Evolutionary conservation across 1,140 invertebrate genomes (phyloP).

Genomic region (Oppia nitens): DNA sequence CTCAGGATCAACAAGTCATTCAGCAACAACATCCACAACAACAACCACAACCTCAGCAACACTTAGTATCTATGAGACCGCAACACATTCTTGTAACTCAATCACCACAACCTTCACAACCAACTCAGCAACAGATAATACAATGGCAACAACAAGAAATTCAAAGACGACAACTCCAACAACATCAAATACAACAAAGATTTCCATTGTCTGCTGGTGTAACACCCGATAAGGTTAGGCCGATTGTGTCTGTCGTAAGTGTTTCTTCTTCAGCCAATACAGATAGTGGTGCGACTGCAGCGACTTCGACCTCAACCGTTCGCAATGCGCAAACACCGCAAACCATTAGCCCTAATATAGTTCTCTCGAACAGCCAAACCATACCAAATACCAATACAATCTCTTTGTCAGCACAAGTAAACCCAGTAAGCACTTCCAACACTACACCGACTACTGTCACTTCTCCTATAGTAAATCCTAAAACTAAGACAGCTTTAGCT

Average conservation of each 20-base stretch:
- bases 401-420: background rate
- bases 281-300: background rate
- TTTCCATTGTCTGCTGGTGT: background rate
- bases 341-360: background rate
- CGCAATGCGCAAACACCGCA: background rate
- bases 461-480: constrained; percentile 51
- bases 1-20: constrained; percentile 11
- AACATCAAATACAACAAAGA: constrained; percentile 12
- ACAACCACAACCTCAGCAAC: constrained; percentile 14
- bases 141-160: constrained; percentile 18
- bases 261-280: background rate
- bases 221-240: background rate
- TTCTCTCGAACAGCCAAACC: background rate
- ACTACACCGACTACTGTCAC: background rate
- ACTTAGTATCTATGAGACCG: background rate
- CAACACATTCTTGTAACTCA: background rate
- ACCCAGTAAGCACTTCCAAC: background rate
- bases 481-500: constrained; percentile 85
- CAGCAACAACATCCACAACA: constrained; percentile 8
- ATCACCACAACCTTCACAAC: constrained; percentile 9
- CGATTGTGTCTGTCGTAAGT: background rate
- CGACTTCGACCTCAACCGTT: background rate
- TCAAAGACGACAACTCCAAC: constrained; percentile 21
- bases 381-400: background rate
- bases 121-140: constrained; percentile 20